These are phyloP conservation scores for Mormyrus hasselquistii DNA, from an alignment of 2,797 vertebrate species.

Conservation along the genomic window DNA sequence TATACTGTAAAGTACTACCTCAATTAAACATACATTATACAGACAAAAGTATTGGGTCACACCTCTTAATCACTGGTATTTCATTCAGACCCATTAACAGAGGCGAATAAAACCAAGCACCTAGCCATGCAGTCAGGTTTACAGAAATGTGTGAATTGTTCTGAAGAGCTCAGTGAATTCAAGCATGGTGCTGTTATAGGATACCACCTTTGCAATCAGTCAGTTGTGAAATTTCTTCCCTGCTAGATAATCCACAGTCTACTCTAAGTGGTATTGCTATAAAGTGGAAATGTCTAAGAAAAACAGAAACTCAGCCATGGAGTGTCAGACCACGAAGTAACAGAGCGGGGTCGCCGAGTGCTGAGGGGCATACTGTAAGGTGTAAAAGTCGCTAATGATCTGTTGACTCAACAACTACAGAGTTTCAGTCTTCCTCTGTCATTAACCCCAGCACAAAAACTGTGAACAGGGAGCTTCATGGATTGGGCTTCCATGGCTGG, in stretches of 20 bases:
- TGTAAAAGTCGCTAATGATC: not conserved
- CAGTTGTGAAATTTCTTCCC: not conserved
- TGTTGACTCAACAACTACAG: not conserved
- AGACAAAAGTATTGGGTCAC: not conserved
- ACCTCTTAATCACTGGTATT: not conserved
- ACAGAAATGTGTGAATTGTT: not conserved
- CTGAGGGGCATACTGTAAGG: not conserved
- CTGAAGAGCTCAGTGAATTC: not conserved
- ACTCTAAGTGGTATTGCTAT: not conserved
- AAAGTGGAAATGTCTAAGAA: not conserved
- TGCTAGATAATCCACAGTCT: not conserved
- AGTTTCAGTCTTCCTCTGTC: not conserved
- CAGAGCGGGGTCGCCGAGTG: not conserved
- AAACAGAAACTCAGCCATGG: not conserved
- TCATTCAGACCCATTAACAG: not conserved
- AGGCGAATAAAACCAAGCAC: not conserved
- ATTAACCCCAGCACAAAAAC: not conserved
- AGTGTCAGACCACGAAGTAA: not conserved
- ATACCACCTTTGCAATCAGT: not conserved
- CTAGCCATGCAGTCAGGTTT: not conserved
- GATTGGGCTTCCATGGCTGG: not conserved
- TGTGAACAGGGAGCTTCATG: not conserved
- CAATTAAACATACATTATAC: not conserved
- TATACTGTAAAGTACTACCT: not conserved
- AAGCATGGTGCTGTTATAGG: not conserved